phyloP scores from a whole-genome alignment of 2,888 invertebrate genomes.

The Kuschelorhynchus macadamiae region DNA sequence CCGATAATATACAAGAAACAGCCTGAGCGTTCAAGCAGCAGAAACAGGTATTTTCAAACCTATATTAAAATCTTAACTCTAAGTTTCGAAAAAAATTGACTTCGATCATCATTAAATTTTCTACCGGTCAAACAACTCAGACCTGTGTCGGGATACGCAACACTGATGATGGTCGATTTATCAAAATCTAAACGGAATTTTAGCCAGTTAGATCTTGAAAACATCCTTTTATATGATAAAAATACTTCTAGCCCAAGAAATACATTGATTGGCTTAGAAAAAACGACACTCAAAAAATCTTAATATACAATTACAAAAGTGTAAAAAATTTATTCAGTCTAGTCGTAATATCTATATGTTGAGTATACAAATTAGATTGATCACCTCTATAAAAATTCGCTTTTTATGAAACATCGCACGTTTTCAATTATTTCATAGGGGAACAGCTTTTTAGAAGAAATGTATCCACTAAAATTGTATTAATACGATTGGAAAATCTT shows the following conservation, averaged over 20 bases:
- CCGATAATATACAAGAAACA: constrained; percentile 67
- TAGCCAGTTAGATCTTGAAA: constrained; percentile 13
- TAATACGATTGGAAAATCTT: too few species aligned
- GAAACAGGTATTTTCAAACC: constrained; percentile 59
- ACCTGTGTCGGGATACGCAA: constrained; percentile 66
- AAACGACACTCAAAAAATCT: constrained; percentile 65
- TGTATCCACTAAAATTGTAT: constrained; percentile 7
- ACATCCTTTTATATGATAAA: constrained; percentile 23
- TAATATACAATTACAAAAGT: constrained; percentile 62
- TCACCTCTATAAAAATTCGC: constrained; percentile 26
- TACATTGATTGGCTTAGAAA: constrained; percentile 65
- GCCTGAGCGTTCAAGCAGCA: constrained; percentile 71
- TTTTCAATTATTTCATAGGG: constrained; percentile 14
- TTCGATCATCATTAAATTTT: constrained; percentile 56
- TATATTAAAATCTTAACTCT: constrained; percentile 35
- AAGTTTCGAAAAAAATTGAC: constrained; percentile 32
- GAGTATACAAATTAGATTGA: constrained; percentile 40
- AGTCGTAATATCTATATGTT: constrained; percentile 34
- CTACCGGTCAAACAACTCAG: constrained; percentile 70
- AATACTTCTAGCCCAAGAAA: constrained; percentile 47
- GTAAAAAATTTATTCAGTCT: constrained; percentile 64
- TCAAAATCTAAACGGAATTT: constrained; percentile 43
- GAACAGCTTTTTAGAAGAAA: constrained; percentile 21
- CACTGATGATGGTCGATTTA: constrained; percentile 58
- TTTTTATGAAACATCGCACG: constrained; percentile 18